These are phyloP conservation scores for Heliconius nattereri DNA, from an alignment of 1,140 invertebrate genomes.

Conservation along the genomic window DNA sequence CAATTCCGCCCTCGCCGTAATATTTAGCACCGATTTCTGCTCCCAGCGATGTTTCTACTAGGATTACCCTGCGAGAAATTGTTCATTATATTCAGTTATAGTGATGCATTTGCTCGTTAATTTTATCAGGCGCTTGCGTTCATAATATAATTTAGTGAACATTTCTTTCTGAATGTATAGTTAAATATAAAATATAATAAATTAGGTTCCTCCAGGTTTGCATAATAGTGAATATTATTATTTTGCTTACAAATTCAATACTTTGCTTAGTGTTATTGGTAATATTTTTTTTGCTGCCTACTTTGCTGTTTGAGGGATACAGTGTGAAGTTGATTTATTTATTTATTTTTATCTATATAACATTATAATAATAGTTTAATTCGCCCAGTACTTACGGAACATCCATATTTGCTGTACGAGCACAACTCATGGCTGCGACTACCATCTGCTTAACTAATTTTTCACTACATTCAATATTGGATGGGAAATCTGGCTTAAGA, in stretches of 20 bases:
- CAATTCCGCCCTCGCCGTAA: slow-evolving; percentile 58
- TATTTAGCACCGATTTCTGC: slow-evolving; percentile 51
- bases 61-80: slow-evolving; percentile 56
- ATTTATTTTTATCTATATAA: no score
- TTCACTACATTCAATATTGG: slow-evolving; percentile 51
- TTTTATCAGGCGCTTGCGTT: slow-evolving; percentile 19
- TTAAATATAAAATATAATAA: background rate
- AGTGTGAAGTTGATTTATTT: no score
- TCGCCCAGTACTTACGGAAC: slow-evolving; percentile 53
- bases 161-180: no score
- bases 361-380: background rate
- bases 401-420: slow-evolving; percentile 53
- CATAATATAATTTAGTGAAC: no score
- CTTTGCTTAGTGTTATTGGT: no score
- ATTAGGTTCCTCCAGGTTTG: background rate
- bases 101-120: slow-evolving; percentile 15
- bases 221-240: background rate
- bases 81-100: slow-evolving; percentile 1
- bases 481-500: slow-evolving; percentile 54
- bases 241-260: no score
- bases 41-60: slow-evolving; percentile 58
- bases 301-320: no score
- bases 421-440: slow-evolving; percentile 55
- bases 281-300: no score
- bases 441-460: slow-evolving; percentile 57